These are phyloP conservation scores for Drosophila leontia DNA, from an alignment of 1,140 invertebrate species.

Conservation along the genomic window DNA sequence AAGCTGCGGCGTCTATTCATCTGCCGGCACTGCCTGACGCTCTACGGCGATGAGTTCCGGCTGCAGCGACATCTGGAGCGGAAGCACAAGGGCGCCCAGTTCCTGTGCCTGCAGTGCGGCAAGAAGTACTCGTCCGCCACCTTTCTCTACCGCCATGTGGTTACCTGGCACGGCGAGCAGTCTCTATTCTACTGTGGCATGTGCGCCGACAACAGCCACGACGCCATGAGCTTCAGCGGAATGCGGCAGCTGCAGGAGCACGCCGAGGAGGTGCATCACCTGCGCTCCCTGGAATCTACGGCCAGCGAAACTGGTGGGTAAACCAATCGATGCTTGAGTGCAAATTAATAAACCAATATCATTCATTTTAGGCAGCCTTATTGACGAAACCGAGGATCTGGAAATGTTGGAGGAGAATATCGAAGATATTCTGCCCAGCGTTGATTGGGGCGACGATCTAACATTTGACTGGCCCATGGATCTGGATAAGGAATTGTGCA, in stretches of 20 bases:
- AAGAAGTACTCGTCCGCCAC: constrained; percentile 59
- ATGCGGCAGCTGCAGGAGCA: constrained; percentile 50
- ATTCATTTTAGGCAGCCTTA: constrained; percentile 21
- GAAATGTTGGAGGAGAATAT: constrained; percentile 76
- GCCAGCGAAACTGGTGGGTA: constrained; percentile 13
- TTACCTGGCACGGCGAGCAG: constrained; percentile 62
- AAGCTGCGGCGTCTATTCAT: constrained; percentile 46
- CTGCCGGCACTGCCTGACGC: constrained; percentile 60
- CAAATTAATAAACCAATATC: not conserved
- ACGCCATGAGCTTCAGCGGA: constrained; percentile 55
- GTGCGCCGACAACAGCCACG: constrained; percentile 57
- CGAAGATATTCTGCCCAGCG: constrained; percentile 60
- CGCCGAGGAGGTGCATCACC: constrained; percentile 50
- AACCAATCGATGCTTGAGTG: not conserved
- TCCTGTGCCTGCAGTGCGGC: constrained; percentile 66
- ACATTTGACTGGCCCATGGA: constrained; percentile 70
- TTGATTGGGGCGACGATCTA: constrained; percentile 68
- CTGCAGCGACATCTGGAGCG: constrained; percentile 52
- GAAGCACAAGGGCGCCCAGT: constrained; percentile 51
- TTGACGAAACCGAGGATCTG: constrained; percentile 65
- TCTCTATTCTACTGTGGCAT: constrained; percentile 70
- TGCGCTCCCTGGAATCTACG: constrained; percentile 19
- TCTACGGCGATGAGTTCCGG: constrained; percentile 56
- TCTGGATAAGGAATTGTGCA: constrained; percentile 62
- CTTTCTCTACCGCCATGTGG: constrained; percentile 65